Conservation (phyloP, 2,888 invertebrate genomes). For the Mythimna albipuncta region DNA sequence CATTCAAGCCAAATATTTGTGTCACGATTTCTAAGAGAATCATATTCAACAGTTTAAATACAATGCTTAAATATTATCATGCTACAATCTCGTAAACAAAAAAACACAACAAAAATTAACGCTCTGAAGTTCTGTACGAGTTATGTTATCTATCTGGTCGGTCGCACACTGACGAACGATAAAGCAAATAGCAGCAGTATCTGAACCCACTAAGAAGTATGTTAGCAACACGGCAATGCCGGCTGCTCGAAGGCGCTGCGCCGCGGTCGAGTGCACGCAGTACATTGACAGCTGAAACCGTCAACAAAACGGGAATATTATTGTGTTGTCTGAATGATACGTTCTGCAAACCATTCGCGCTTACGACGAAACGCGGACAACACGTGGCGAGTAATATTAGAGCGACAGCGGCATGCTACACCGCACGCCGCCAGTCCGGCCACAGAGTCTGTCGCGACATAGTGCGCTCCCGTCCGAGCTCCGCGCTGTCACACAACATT, state of each 20-base stretch:
- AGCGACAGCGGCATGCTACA: constrained; percentile 73
- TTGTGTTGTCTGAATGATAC: constrained; percentile 73
- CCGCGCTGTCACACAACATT: constrained; percentile 77
- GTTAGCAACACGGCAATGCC: constrained; percentile 66
- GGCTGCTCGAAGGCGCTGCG: constrained; percentile 74
- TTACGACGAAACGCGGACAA: constrained; percentile 81
- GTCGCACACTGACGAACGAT: constrained; percentile 77
- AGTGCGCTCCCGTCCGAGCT: constrained; percentile 76
- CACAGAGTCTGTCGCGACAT: constrained; percentile 63
- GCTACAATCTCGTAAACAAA: constrained; percentile 17
- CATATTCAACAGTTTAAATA: neutral
- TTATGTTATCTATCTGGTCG: constrained; percentile 82
- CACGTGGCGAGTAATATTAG: constrained; percentile 88
- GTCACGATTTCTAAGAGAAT: neutral
- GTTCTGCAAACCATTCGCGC: constrained; percentile 81
- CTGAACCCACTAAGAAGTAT: constrained; percentile 58
- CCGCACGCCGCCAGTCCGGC: constrained; percentile 72
- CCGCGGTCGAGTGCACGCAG: constrained; percentile 67
- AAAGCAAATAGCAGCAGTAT: constrained; percentile 79
- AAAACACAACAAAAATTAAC: constrained; percentile 46
- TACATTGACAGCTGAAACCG: constrained; percentile 84
- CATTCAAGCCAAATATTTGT: neutral
- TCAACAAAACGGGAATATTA: constrained; percentile 81
- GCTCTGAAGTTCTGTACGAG: constrained; percentile 60
- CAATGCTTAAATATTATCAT: constrained; percentile 32